Evolutionary conservation across 1,140 invertebrate genomes (phyloP).

Genomic region (Dendroctonus ponderosae): DNA sequence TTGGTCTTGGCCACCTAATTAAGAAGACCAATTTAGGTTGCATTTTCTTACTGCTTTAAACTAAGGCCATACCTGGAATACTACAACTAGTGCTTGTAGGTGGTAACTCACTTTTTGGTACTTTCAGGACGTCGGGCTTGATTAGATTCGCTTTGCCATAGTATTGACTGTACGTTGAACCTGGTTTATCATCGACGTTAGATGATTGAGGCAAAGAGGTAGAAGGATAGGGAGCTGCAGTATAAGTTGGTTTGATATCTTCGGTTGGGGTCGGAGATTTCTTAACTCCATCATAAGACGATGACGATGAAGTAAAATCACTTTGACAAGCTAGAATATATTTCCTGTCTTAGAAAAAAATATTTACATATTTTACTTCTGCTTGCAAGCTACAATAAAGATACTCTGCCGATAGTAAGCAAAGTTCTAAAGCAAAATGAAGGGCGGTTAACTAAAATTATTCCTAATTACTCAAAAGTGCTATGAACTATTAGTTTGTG

Average conservation of each 20-base stretch:
- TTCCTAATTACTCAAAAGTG: too few species aligned
- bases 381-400: too few species aligned
- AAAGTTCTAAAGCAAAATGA: too few species aligned
- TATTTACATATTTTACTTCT: too few species aligned
- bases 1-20: conserved; percentile 15
- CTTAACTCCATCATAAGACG: conserved; percentile 42
- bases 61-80: conserved; percentile 43
- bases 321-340: conserved; percentile 37
- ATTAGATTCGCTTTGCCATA: conserved; percentile 52
- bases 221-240: conserved; percentile 39
- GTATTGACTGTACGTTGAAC: conserved; percentile 53
- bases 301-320: conserved; percentile 40
- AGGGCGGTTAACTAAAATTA: too few species aligned
- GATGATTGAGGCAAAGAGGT: conserved; percentile 30
- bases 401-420: too few species aligned
- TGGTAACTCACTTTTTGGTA: conserved; percentile 56
- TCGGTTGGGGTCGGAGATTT: conserved; percentile 38
- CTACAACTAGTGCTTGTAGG: conserved; percentile 56
- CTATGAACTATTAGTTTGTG: not conserved
- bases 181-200: conserved; percentile 31
- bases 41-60: not conserved
- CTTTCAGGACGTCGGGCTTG: conserved; percentile 59
- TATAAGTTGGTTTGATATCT: conserved; percentile 48
- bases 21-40: not conserved
- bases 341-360: too few species aligned